A percentile compares a stretch with the other conserved stretches of the same genome.
These are phyloP conservation scores for Drosophila mercatorum DNA, from an alignment of 2,888 invertebrate species.

Conservation along the genomic window DNA sequence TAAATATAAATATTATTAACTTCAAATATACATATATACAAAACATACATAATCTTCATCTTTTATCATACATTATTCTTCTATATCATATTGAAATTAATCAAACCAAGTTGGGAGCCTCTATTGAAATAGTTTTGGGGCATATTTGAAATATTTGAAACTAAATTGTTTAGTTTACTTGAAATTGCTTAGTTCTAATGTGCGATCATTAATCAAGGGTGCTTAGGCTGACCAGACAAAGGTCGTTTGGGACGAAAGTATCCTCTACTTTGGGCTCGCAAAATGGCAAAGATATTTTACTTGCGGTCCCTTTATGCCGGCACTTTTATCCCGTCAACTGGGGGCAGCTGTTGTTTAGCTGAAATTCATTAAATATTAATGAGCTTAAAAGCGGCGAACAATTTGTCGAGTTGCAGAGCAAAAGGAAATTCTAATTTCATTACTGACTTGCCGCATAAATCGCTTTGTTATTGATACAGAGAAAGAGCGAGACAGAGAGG, in stretches of 20 bases:
- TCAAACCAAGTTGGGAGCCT: background rate
- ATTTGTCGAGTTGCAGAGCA: constrained; percentile 55
- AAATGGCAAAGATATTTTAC: constrained; percentile 21
- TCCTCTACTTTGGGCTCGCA: constrained; percentile 17
- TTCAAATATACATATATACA: no score
- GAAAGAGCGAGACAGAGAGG: background rate
- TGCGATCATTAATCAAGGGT: constrained; percentile 53
- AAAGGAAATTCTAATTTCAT: constrained; percentile 32
- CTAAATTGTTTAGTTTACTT: constrained; percentile 1
- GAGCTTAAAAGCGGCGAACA: constrained; percentile 62
- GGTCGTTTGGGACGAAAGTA: constrained; percentile 15
- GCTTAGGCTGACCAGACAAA: constrained; percentile 43
- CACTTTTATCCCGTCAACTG: constrained; percentile 21
- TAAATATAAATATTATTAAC: no score
- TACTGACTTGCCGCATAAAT: constrained; percentile 54
- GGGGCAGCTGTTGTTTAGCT: constrained; percentile 61
- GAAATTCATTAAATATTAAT: constrained; percentile 75
- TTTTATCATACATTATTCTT: background rate
- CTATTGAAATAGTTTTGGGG: background rate
- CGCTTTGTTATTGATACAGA: constrained; percentile 47
- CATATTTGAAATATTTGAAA: constrained; percentile 5
- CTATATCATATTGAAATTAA: background rate
- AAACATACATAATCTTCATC: background rate
- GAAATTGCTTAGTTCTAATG: constrained; percentile 23
- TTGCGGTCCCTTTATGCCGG: constrained; percentile 30